Evolutionary conservation across 2,113 vertebrate species (phyloP), one percentile per base, ranked within the genome.

Genomic region (Tetrao urogallus): DNA sequence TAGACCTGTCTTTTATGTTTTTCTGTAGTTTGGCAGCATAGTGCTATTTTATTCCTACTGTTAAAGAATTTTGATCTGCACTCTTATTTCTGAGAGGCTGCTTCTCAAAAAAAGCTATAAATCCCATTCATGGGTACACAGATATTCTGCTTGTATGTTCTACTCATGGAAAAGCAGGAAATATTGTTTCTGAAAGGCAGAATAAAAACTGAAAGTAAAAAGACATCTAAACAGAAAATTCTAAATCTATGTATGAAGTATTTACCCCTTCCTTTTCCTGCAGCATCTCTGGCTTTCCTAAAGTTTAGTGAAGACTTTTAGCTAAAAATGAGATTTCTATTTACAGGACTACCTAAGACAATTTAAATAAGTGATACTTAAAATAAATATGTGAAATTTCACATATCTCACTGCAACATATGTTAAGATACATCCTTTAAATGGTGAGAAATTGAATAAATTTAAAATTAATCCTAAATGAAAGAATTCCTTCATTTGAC

Each of bases 331-430:
- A 22, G 34, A 63, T 81, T 79, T 67, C 81, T 95, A 87, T 94
- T 94, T 87, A 93, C 79, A 78, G 48, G 34, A 54, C 20, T 67
- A 91, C 82, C 83, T 76, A 80, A 85, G 78, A 82, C 15, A 79
- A 54, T 74, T 89, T 63, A 60, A 94, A 82, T 66, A 89, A 94
- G 20, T 13, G 54, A 78, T 28, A 58, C 67, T 94, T 95, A 90
- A 87, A 89, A 96, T 93, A 96, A 83, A 90, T 42, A 86, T 22
- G 36, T 67, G 64, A 86, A 42, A 69, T 93, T 91, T 76, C 57
- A 64, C 69, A 52, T 63, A 83, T 72, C 65, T 86, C 76, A 28
- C 18, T 54, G 77, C 80, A 87, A 45, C 83, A 81, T 34, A 25
- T 81, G 45, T 47, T 84, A 91, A 94, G 94, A 71, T 81, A 32